Evolutionary conservation across 2,888 invertebrate genomes (phyloP).

Genomic region (Timema podura): DNA sequence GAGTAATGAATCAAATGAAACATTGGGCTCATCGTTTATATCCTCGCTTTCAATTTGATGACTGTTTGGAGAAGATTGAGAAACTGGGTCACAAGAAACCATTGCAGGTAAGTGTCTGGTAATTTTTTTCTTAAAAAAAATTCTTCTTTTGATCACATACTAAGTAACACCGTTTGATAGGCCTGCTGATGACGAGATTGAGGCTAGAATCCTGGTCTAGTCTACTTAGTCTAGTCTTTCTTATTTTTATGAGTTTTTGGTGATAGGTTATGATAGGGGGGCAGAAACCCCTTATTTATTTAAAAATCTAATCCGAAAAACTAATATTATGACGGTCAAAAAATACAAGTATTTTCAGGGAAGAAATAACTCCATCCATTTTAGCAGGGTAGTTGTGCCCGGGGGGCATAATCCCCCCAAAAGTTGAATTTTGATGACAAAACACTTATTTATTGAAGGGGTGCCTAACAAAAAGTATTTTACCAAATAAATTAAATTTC

Average conservation of each 20-base stretch:
- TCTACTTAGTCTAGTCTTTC: neutral
- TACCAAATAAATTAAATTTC: too few relatives aligned
- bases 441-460: too few relatives aligned
- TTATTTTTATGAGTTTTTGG: neutral
- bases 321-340: too few relatives aligned
- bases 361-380: too few relatives aligned
- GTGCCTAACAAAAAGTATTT: too few relatives aligned
- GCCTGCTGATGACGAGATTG: neutral
- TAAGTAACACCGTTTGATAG: too few relatives aligned
- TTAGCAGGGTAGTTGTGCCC: too few relatives aligned
- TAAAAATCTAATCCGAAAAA: too few relatives aligned
- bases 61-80: slow-evolving; percentile 74
- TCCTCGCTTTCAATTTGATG: slow-evolving; percentile 85
- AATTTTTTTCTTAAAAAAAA: neutral
- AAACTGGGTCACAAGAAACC: slow-evolving; percentile 76
- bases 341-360: too few relatives aligned
- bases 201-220: neutral
- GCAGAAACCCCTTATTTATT: neutral
- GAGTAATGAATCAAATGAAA: slow-evolving; percentile 75
- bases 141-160: too few relatives aligned
- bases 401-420: too few relatives aligned
- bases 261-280: neutral
- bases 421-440: too few relatives aligned
- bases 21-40: slow-evolving; percentile 93
- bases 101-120: slow-evolving; percentile 57